Percentiles rank a stretch among this genome's conserved stretches.
phyloP scores from a whole-genome alignment of 2,888 invertebrate genomes.

The Dasypolia templi region DNA sequence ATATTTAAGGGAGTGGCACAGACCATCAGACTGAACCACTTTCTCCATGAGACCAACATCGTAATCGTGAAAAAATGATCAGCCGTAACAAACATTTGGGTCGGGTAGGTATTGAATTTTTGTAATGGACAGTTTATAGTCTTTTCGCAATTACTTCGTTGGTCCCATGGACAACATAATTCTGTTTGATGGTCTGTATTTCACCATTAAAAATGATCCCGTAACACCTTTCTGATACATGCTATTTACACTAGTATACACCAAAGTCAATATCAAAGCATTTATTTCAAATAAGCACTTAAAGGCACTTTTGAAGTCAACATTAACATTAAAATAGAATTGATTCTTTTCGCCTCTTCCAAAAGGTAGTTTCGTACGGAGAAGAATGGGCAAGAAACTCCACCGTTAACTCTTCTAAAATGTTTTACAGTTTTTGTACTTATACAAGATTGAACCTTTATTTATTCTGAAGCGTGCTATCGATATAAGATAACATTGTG shows the following conservation, averaged over 20 bases:
- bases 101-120: not conserved
- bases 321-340: too few relatives aligned
- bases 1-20: not conserved
- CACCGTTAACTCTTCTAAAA: too few relatives aligned
- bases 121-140: not conserved
- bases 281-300: too few relatives aligned
- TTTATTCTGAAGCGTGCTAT: slow-evolving; percentile 7
- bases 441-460: slow-evolving; percentile 4
- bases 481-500: slow-evolving; percentile 2
- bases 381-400: too few relatives aligned
- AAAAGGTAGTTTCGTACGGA: too few relatives aligned
- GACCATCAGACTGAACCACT: not conserved
- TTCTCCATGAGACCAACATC: not conserved
- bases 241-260: not conserved
- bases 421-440: too few relatives aligned
- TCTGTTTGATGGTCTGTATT: not conserved
- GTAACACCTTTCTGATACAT: not conserved
- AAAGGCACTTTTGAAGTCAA: too few relatives aligned
- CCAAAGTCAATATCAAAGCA: too few relatives aligned
- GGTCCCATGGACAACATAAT: not conserved
- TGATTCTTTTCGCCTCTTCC: too few relatives aligned
- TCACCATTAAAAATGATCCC: not conserved
- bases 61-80: not conserved
- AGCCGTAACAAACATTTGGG: not conserved
- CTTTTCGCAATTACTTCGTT: not conserved